Conservation (phyloP, 2,888 invertebrate genomes). For the Eristalinus sepulchralis region DNA sequence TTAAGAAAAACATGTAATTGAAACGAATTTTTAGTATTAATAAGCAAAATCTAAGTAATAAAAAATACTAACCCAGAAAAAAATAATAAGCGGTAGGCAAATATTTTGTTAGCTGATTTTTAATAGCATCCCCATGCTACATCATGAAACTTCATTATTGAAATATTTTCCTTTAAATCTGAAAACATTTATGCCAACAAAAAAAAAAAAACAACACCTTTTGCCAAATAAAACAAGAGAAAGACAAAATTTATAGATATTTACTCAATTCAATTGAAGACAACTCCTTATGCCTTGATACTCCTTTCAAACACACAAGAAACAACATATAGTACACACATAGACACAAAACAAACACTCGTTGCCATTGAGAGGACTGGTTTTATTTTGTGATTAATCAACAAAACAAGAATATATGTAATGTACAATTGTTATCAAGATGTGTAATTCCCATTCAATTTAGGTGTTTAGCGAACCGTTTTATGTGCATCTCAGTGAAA, state of each 20-base stretch:
- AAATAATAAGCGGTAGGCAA: conserved; percentile 50
- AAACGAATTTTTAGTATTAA: conserved; percentile 69
- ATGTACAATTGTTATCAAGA: conserved; percentile 30
- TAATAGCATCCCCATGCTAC: conserved; percentile 41
- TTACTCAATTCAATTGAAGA: background rate
- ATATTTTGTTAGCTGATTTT: conserved; percentile 65
- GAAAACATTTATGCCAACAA: background rate
- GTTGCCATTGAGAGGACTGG: background rate
- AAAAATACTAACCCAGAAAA: background rate
- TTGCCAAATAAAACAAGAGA: conserved; percentile 24
- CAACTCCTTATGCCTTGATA: conserved; percentile 32
- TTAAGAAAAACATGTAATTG: conserved; percentile 63
- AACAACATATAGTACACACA: background rate
- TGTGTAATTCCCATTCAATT: conserved; percentile 8
- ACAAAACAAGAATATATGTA: background rate
- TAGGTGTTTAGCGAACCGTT: conserved; percentile 15
- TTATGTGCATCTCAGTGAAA: background rate
- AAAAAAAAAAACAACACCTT: background rate
- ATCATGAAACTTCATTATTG: conserved; percentile 5
- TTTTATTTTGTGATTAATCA: background rate
- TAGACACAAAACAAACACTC: background rate
- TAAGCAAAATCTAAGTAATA: conserved; percentile 20
- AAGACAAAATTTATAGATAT: background rate
- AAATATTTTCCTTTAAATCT: background rate
- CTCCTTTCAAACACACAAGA: background rate